Base-by-base conservation (phyloP, 2,888 invertebrate genomes). In the Erynnis tages region DNA sequence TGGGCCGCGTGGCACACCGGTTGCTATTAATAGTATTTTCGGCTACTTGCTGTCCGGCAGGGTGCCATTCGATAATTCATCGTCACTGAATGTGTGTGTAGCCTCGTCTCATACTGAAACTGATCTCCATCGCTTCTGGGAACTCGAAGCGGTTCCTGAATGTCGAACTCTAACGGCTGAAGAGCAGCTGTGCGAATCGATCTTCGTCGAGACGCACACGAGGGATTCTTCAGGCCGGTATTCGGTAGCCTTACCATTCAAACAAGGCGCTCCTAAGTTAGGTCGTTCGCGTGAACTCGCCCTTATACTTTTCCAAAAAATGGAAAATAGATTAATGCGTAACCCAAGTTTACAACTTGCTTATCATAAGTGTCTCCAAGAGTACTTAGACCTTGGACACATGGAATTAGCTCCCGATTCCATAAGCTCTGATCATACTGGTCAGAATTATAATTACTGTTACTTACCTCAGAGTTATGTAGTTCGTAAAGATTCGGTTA, bases 21-120 rank as follows among this genome's bases (percentile, higher is more conserved):
- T 44, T 13, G 44, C 44, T 32, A 44, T 30, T 2, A 30, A 44
- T 21, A 44, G 44, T 16, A 44, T 44, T 30, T 44, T 44, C 44
- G 44, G 44, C 16, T 44, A 44, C 14, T 13, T 44, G 10, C 30
- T 44, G 2, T 19, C 29, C 14, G 44, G 44, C 11, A 44, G 7
- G 27, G 13, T 32, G 19, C 19, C 44, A 5, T 32, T 14, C 19
- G 6, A 7, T 19, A 1, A 2, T 6, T 17, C 44, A 13, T n/a
- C 32, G 17, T 30, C 44, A 44, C 32, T 32, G 0, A 14, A 14
- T 4, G 40, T 41, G 14, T 41, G 40, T n/a, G 14, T 14, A 8
- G 5, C 25, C 16, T 44, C 19, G 17, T 30, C 19, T 44, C 16
- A 27, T 11, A 25, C 38, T 40, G 38, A 40, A 13, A 29, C n/a